Base-by-base conservation (phyloP, 2,113 vertebrate species). In the Chaetops frenatus region DNA sequence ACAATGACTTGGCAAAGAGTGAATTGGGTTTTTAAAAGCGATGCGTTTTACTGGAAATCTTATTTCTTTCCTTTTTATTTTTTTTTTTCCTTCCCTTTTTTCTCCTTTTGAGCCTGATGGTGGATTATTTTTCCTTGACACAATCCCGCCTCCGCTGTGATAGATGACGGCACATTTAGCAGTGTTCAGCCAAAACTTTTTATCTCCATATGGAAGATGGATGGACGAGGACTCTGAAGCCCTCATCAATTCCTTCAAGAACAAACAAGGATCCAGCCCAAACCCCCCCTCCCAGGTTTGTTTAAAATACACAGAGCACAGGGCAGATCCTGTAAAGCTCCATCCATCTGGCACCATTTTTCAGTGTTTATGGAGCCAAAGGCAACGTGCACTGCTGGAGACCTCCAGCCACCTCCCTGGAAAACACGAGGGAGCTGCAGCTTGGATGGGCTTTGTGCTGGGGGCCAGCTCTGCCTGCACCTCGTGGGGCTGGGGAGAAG, bases 171-270 rank as follows among this genome's bases (percentile, higher is more conserved):
- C 91, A 93, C 86, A 96, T 92, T 88, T 58, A 97, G 95, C 90
- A 92, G 77, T 17, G 89, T 92, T 96, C 94, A 96, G 92, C 93
- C 93, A 91, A 96, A 96, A 96, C 86, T 95, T 95, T 92, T 96
- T 94, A 93, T 94, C 88, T 96, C 94, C 94, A 97, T 95, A 96
- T 96, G 95, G 96, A 97, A 95, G 94, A 96, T 90, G 90, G 91
- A 92, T 97, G 89, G 87, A 94, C 95, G 61, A 96, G 60, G 93
- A 81, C 85, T 94, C 86, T 86, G 93, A 80, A 94, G 62, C 81
- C 86, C 6, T 45, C 74, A 95, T 73, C 88, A 44, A 31, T 95
- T 90, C 70, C 85, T 93, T 89, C 48, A 76, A 94, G 90, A 97
- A 86, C 81, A 97, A 95, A 92, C 80, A 94, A 70, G 83, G 62